Percentiles rank a stretch among this genome's conserved stretches.
phyloP scores from a whole-genome alignment of 2,797 vertebrate species.

The Lacerta agilis region DNA sequence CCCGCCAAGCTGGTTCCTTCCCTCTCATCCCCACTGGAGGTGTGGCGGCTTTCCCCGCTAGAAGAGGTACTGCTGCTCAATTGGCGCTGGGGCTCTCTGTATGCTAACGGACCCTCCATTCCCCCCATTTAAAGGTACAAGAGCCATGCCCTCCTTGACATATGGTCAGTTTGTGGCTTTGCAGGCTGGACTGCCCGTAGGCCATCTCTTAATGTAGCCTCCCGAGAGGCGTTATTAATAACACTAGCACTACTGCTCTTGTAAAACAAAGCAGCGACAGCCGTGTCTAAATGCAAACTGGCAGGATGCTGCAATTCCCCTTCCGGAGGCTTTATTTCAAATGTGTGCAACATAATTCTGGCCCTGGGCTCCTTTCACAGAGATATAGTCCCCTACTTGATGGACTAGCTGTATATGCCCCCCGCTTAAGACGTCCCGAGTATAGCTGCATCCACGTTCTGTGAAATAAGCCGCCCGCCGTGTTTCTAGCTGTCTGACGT shows the following conservation, averaged over 20 bases:
- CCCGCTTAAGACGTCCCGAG: no score
- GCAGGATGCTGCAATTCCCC: background rate
- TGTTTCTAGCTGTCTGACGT: slow-evolving; percentile 35
- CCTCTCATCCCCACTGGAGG: no score
- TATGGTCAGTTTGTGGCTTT: background rate
- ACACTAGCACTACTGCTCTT: no score
- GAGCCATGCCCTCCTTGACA: background rate
- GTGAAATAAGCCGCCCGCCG: background rate
- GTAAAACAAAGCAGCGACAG: background rate
- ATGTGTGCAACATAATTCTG: background rate
- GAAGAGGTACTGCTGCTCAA: no score
- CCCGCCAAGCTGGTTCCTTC: no score
- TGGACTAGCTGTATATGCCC: background rate
- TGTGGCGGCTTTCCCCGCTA: no score
- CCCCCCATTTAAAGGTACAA: background rate
- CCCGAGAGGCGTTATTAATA: background rate
- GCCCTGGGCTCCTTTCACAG: background rate
- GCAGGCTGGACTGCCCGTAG: background rate
- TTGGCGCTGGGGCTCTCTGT: no score
- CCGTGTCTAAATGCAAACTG: background rate
- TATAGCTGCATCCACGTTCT: background rate
- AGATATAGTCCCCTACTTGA: no score
- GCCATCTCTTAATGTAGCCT: background rate
- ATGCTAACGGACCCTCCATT: no score
- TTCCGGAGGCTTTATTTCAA: background rate